These are phyloP conservation scores for Alloplasta piceator DNA, from an alignment of 2,888 invertebrate genomes.

Conservation along the genomic window DNA sequence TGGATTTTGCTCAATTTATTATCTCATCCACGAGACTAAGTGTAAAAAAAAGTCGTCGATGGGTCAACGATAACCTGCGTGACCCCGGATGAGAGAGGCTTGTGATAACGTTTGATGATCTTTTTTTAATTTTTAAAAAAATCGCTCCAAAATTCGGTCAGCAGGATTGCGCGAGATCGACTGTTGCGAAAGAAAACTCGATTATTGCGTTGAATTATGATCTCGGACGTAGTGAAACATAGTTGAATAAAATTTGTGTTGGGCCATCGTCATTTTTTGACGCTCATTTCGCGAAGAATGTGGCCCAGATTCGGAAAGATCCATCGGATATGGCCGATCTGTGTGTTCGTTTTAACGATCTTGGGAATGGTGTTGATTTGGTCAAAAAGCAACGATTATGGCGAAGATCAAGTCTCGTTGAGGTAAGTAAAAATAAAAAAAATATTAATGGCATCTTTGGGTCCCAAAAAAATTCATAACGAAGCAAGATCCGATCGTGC, in stretches of 20 bases:
- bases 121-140: conserved; percentile 23
- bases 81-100: conserved; percentile 43
- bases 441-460: not conserved
- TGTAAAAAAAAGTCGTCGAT: conserved; percentile 8
- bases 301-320: conserved; percentile 78
- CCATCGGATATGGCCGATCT: conserved; percentile 74
- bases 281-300: conserved; percentile 67
- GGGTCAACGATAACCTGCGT: conserved; percentile 70
- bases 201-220: conserved; percentile 24
- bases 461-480: not conserved
- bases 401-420: conserved; percentile 70
- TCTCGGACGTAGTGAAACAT: conserved; percentile 10
- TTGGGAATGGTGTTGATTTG: conserved; percentile 75
- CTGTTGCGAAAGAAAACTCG: conserved; percentile 16
- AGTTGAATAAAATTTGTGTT: not conserved
- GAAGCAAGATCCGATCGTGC: not conserved
- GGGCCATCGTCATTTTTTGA: not conserved
- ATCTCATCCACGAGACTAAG: not conserved
- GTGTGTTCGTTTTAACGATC: conserved; percentile 70
- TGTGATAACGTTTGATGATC: conserved; percentile 48
- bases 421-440: conserved; percentile 64
- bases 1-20: not conserved
- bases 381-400: conserved; percentile 71
- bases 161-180: conserved; percentile 1
- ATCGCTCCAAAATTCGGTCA: conserved; percentile 43